These are phyloP conservation scores for Alcis repandata DNA, from an alignment of 2,888 invertebrate genomes.

Conservation along the genomic window DNA sequence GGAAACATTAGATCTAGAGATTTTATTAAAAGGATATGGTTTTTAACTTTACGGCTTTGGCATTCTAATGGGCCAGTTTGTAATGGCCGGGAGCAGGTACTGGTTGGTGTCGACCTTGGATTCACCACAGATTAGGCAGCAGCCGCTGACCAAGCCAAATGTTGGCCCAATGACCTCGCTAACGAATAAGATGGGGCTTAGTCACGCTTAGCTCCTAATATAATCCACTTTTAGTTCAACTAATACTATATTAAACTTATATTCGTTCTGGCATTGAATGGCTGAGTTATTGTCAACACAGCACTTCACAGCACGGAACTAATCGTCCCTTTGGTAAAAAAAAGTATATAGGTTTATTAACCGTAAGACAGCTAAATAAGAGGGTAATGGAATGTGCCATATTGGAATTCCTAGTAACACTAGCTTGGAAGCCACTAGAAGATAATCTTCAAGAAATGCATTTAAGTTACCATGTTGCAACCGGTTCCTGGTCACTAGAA, in stretches of 20 bases:
- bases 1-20: constrained; percentile 20
- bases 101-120: constrained; percentile 67
- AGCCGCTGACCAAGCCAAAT: constrained; percentile 61
- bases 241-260: constrained; percentile 27
- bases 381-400: constrained; percentile 16
- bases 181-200: constrained; percentile 68
- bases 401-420: constrained; percentile 19
- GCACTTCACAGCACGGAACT: neutral
- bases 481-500: constrained; percentile 34
- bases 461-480: constrained; percentile 23
- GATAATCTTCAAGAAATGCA: constrained; percentile 30
- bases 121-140: constrained; percentile 46
- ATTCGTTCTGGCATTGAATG: constrained; percentile 36
- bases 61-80: constrained; percentile 60
- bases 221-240: constrained; percentile 53
- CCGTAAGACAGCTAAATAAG: constrained; percentile 6
- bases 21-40: constrained; percentile 44
- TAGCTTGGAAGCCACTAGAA: constrained; percentile 21
- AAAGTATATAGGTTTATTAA: neutral
- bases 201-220: constrained; percentile 69
- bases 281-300: neutral
- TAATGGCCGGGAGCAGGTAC: constrained; percentile 56
- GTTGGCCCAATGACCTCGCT: constrained; percentile 76
- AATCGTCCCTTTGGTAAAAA: neutral
- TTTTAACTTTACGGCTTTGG: constrained; percentile 52